phyloP scores from a whole-genome alignment of 2,113 vertebrate genomes.

The Conger conger region DNA sequence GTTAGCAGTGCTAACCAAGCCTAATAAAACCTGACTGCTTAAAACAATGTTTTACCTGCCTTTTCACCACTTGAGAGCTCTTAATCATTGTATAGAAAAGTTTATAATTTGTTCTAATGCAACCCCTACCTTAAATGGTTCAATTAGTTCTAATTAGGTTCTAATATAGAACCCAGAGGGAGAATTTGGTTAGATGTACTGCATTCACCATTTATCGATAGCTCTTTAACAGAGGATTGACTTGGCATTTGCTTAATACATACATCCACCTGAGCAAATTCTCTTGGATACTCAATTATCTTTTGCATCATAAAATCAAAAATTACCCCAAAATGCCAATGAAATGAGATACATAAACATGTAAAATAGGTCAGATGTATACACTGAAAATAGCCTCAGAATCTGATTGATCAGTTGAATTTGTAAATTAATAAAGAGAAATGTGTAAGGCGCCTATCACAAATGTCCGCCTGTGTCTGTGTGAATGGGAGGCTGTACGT shows the following conservation, averaged over 20 bases:
- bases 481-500: conserved; percentile 6
- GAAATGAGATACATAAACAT: background rate
- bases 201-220: background rate
- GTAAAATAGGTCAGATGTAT: background rate
- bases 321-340: background rate
- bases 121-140: background rate
- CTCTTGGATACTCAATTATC: background rate
- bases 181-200: background rate
- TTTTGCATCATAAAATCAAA: background rate
- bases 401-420: background rate
- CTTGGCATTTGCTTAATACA: background rate
- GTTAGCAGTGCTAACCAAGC: background rate
- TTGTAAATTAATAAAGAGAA: background rate
- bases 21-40: background rate
- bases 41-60: background rate
- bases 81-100: background rate
- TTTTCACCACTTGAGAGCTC: background rate
- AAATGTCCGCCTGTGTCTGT: conserved; percentile 28
- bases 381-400: background rate
- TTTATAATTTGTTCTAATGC: background rate
- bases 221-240: background rate
- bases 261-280: background rate
- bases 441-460: conserved; percentile 34
- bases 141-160: no score
- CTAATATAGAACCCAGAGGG: background rate